Base-by-base conservation (phyloP, 1,140 invertebrate genomes). In the Euglossa dilemma region DNA sequence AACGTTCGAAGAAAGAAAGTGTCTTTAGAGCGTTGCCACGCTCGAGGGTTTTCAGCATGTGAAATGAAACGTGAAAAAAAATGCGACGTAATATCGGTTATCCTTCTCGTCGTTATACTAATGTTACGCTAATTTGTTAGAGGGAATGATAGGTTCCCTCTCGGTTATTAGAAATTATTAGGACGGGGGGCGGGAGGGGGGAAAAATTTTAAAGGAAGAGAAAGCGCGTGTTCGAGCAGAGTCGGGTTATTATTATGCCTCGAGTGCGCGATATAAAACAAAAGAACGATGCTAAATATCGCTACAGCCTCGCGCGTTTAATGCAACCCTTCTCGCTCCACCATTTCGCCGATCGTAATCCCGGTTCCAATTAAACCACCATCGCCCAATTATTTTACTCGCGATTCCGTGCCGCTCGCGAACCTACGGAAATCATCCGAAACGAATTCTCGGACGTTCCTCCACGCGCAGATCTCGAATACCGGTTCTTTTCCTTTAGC, bases 191-290 rank as follows among this genome's bases (percentile, higher is more conserved):
- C 57, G n/a, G 52, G 18, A 71, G 28, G 36, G 20, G 16, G 45
- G 70, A 54, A 57, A 73, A 73, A 73, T 57, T 56, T 56, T 56
- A 23, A 23, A 57, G 71, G 71, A 73, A 73, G 71, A 57, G 71
- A 73, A 73, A 73, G 71, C 45, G 36, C 11, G 28, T 45, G 71
- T 73, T 43, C 23, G 28, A 25, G 14, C 36, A 45, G n/a, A n/a
- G 71, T 67, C 43, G 28, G 28, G 9, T 43, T 64, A 64, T 64
- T 43, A 43, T 20, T 64, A 20, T 28, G 43, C 23, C 0, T 47
- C n/a, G 14, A 50, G 45, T n/a, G 14, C 25, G 23, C 45, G 25
- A 50, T 50, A 47, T 50, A 14, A 69, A 69, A 69, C 66, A 69
- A 69, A 47, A 50, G 47, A 69, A 47, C 11, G n/a, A 7, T 47